phyloP scores from a whole-genome alignment of 2,113 vertebrate genomes.

The Zosterops lateralis region DNA sequence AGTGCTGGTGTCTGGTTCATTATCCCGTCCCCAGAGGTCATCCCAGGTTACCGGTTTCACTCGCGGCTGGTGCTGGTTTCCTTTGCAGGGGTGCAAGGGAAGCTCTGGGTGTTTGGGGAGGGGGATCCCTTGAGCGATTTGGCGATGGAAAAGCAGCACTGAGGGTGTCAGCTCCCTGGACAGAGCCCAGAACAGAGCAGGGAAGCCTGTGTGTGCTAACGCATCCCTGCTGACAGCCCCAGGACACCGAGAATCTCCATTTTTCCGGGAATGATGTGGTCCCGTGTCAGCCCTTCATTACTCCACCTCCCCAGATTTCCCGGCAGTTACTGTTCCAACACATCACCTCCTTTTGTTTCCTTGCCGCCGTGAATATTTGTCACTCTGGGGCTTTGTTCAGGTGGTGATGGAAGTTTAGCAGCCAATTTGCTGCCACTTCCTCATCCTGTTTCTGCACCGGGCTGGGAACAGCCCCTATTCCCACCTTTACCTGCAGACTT shows the following conservation, averaged over 20 bases:
- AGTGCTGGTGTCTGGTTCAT: accelerated
- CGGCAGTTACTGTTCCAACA: not conserved
- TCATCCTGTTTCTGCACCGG: accelerated
- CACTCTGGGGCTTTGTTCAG: not conserved
- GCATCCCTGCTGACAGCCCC: not conserved
- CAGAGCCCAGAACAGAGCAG: not conserved
- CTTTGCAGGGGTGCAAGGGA: not conserved
- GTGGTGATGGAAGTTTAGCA: not conserved
- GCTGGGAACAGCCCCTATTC: not conserved
- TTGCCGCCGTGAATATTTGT: not conserved
- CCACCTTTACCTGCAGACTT: not conserved
- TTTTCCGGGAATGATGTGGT: not conserved
- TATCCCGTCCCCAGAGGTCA: not conserved
- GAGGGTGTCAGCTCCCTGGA: not conserved
- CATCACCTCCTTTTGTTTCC: not conserved
- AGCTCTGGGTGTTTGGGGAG: no score
- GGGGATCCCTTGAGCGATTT: not conserved
- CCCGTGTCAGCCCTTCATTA: not conserved
- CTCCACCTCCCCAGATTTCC: not conserved
- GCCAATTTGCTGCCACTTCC: not conserved
- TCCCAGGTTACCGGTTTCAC: accelerated
- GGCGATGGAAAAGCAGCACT: accelerated
- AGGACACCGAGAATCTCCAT: accelerated
- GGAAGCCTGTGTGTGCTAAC: not conserved
- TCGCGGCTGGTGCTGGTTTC: not conserved